Conservation (phyloP, 1,140 invertebrate species). For the Homarus americanus region DNA sequence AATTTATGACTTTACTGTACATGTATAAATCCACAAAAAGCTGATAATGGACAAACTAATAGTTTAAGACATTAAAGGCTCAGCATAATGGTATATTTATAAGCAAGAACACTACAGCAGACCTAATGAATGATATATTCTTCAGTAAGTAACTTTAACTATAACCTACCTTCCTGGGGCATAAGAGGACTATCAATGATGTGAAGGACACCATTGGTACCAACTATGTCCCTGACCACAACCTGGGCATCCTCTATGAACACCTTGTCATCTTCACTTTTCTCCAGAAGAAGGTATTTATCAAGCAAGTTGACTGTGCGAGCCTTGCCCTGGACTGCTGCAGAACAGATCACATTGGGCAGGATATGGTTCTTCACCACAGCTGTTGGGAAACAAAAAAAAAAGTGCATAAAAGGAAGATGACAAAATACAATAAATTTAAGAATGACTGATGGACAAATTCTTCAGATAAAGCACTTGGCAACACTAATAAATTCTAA, state of each 20-base stretch:
- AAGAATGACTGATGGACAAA: too few species aligned
- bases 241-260: constrained; percentile 78
- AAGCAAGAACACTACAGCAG: too few species aligned
- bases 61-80: too few species aligned
- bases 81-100: too few species aligned
- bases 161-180: constrained; percentile 78
- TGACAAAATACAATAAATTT: too few species aligned
- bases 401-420: background rate
- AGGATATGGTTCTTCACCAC: constrained; percentile 83
- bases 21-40: too few species aligned
- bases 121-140: too few species aligned
- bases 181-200: constrained; percentile 80
- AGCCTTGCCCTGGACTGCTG: constrained; percentile 81
- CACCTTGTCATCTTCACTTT: constrained; percentile 79
- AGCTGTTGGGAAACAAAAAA: constrained; percentile 34
- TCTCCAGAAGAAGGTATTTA: constrained; percentile 80
- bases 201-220: constrained; percentile 82
- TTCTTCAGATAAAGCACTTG: too few species aligned
- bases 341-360: constrained; percentile 84
- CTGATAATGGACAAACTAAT: too few species aligned
- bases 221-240: constrained; percentile 80
- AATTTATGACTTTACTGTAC: too few species aligned
- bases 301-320: constrained; percentile 81
- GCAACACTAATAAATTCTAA: too few species aligned
- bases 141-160: background rate